phyloP scores from a whole-genome alignment of 2,113 vertebrate genomes.

The Anguilla japonica region DNA sequence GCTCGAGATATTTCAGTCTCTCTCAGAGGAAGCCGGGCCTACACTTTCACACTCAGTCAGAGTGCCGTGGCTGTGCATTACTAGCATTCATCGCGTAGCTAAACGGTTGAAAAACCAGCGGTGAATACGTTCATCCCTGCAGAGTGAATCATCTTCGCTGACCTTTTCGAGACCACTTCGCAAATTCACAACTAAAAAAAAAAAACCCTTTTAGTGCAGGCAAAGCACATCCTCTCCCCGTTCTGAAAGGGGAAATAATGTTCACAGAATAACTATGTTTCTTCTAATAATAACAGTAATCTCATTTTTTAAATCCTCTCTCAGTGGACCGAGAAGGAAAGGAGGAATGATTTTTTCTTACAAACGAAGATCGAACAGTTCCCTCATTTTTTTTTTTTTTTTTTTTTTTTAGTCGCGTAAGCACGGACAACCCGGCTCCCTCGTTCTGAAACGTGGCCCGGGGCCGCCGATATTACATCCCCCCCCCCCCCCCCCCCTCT shows the following conservation, averaged over 20 bases:
- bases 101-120: not conserved
- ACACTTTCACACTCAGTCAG: not conserved
- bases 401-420: not conserved
- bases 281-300: not conserved
- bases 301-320: not conserved
- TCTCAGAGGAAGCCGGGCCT: too few species aligned
- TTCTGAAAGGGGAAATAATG: not conserved
- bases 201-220: not conserved
- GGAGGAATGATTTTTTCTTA: not conserved
- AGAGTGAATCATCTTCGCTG: not conserved
- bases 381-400: not conserved
- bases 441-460: not conserved
- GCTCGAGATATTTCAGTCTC: too few species aligned
- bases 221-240: not conserved
- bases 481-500: not conserved
- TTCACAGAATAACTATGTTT: not conserved
- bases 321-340: not conserved
- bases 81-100: not conserved
- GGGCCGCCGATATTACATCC: not conserved
- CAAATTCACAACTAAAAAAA: too few species aligned
- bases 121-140: not conserved
- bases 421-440: not conserved
- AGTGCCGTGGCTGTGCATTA: not conserved
- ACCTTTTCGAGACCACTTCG: not conserved
- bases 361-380: not conserved